A percentile compares a stretch with the other conserved stretches of the same genome.
Conservation (phyloP, 2,797 vertebrate genomes). For the Molossus molossus region DNA sequence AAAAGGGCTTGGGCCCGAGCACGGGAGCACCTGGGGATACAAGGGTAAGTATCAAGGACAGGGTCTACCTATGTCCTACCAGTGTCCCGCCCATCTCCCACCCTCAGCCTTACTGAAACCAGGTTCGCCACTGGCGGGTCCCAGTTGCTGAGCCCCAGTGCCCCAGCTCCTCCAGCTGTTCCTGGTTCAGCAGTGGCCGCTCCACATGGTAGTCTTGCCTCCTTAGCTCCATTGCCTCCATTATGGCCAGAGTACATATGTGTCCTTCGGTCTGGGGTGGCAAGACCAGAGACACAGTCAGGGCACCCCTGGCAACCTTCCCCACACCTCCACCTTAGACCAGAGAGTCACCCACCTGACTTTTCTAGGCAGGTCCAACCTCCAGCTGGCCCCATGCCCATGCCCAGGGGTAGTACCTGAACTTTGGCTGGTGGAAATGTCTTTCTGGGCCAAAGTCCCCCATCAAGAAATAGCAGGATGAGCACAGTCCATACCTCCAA, state of each 20-base stretch:
- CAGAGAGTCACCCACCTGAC: not conserved
- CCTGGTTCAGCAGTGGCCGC: slow-evolving; percentile 92
- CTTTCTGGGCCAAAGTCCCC: slow-evolving; percentile 80
- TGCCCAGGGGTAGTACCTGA: slow-evolving; percentile 52
- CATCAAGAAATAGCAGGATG: slow-evolving; percentile 34
- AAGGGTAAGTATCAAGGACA: not conserved
- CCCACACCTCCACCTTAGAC: not conserved
- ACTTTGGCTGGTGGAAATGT: slow-evolving; percentile 77
- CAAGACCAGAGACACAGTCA: slow-evolving; percentile 22
- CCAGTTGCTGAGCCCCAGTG: slow-evolving; percentile 86
- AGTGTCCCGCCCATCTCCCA: not conserved
- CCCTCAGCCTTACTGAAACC: slow-evolving; percentile 61
- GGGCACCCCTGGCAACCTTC: not conserved
- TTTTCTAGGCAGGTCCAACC: slow-evolving; percentile 40
- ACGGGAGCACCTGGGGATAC: slow-evolving; percentile 91
- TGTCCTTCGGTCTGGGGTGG: slow-evolving; percentile 44
- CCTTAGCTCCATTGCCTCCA: slow-evolving; percentile 75
- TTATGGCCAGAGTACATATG: slow-evolving; percentile 56
- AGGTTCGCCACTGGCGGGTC: slow-evolving; percentile 41
- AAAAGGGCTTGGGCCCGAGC: slow-evolving; percentile 90
- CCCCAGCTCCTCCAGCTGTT: slow-evolving; percentile 92
- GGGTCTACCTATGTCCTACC: not conserved
- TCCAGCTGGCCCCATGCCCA: not conserved
- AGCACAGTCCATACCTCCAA: not conserved
- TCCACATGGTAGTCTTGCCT: slow-evolving; percentile 89